Evolutionary conservation across 35 echinoderm and acorn worm genomes (phyloP), one percentile per base, ranked within the genome.

Genomic region (Holothuria glaberrima): DNA sequence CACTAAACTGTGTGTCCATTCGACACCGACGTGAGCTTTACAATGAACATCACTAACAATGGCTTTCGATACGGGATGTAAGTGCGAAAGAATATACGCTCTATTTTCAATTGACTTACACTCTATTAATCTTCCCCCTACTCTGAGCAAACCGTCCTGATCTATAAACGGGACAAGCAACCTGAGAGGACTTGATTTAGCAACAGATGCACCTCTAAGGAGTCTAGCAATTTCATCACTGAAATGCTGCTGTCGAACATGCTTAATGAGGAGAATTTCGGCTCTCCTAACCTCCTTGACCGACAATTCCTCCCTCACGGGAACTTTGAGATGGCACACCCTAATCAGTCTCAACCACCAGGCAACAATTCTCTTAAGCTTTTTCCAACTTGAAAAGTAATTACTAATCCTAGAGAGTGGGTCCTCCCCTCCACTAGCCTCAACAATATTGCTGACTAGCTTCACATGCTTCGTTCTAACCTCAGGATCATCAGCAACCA

Each of bases 321-420:
- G 63, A 22, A 24, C 29, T 22, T 33, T 26, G 14, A 29, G 25
- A 29, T 33, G 24, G 25, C 25, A 33, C 25, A 69, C 25, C 25
- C 66, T 4, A 12, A 69, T 69, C 25, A 69, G 24, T 33, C 31
- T 69, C 22, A 25, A 33, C 66, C 66, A 69, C 66, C 66, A 69
- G 24, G 66, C 66, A 69, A 69, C 25, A 69, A 33, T 17, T 33
- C 66, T 69, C 66, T 69, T 69, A 26, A 69, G 25, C 66, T 69
- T 69, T 4, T 29, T 9, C 25, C 25, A 69, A 9, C 25, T 29
- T 29, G 66, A 69, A 9, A 67, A 69, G 5, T 69, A 25, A 69
- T 33, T 6, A 33, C 25, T 69, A 25, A 69, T 26, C 21, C 31
- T 69, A 25, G 14, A 33, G 6, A 69, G 14, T 26, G 66, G 66